A percentile compares a stretch with the other conserved stretches of the same genome.
These are phyloP conservation scores for Andrena praecox DNA, from an alignment of 2,888 invertebrate species.

Conservation along the genomic window DNA sequence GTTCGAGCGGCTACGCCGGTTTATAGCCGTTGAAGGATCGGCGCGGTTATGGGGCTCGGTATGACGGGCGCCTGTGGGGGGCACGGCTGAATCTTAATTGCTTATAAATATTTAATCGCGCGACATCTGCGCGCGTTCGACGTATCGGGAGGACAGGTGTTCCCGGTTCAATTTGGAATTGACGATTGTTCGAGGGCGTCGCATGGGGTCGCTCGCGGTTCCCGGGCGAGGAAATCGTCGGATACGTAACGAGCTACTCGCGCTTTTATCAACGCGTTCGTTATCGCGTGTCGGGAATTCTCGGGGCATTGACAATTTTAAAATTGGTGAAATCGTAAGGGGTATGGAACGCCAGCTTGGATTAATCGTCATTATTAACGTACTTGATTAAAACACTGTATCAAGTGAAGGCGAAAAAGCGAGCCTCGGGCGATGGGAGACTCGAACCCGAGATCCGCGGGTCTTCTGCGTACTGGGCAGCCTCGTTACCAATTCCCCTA, in stretches of 20 bases:
- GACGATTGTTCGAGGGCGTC: constrained; percentile 2
- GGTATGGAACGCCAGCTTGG: too few species aligned
- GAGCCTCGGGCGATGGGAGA: too few species aligned
- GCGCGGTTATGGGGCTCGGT: constrained; percentile 31
- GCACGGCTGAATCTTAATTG: constrained; percentile 24
- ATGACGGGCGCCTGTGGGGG: constrained; percentile 3
- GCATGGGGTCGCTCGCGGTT: not conserved
- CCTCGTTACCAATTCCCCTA: too few species aligned
- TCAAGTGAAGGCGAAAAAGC: too few species aligned
- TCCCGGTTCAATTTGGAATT: constrained; percentile 9
- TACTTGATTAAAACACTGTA: too few species aligned
- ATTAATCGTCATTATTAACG: too few species aligned
- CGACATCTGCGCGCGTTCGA: not conserved
- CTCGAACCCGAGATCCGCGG: too few species aligned
- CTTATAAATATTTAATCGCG: constrained; percentile 44
- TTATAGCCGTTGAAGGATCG: constrained; percentile 16
- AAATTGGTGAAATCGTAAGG: too few species aligned
- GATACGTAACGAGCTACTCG: not conserved
- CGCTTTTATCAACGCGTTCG: not conserved
- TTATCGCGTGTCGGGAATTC: too few species aligned
- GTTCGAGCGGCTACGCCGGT: not conserved
- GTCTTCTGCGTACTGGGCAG: too few species aligned
- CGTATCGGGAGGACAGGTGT: not conserved
- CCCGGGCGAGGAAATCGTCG: not conserved
- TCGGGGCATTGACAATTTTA: too few species aligned